Percentiles rank a stretch among this genome's conserved stretches.
phyloP scores from a whole-genome alignment of 2,888 invertebrate species.

The Athalia cordata region DNA sequence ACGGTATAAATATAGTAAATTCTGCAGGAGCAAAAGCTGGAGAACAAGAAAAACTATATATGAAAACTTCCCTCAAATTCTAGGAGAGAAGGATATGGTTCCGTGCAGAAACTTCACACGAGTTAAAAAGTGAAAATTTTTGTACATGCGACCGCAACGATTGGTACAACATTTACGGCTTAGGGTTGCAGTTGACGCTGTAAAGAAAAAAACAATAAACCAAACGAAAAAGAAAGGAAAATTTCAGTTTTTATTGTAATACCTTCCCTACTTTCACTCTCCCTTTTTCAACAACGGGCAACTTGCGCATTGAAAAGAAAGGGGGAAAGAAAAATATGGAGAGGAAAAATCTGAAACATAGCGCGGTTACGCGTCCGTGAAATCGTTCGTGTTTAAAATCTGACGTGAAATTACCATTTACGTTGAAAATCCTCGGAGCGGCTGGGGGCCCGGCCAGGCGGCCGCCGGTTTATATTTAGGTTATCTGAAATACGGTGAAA shows the following conservation, averaged over 20 bases:
- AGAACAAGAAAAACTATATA: too few species aligned
- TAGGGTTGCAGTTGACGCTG: neutral
- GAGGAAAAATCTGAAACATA: neutral
- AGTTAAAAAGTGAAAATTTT: too few species aligned
- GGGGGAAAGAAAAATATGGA: neutral
- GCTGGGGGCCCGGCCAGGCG: too few species aligned
- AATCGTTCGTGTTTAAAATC: conserved; percentile 38
- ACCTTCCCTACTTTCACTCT: neutral
- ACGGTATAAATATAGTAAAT: too few species aligned
- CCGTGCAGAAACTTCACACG: too few species aligned
- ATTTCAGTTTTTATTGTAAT: neutral
- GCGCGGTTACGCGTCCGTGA: conserved; percentile 16
- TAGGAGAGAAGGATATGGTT: too few species aligned
- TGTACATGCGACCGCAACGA: neutral
- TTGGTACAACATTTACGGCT: conserved; percentile 28
- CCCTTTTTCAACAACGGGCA: neutral
- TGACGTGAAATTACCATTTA: conserved; percentile 38
- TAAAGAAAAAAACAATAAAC: too few species aligned
- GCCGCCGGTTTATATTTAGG: conserved; percentile 23
- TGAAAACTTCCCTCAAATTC: too few species aligned
- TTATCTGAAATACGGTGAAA: neutral
- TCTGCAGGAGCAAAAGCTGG: too few species aligned
- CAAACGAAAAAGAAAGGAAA: neutral
- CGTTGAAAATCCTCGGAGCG: neutral
- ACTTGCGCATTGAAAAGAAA: too few species aligned